Conservation (phyloP, 2,797 vertebrate species). For the Amphiprion clarkii region DNA sequence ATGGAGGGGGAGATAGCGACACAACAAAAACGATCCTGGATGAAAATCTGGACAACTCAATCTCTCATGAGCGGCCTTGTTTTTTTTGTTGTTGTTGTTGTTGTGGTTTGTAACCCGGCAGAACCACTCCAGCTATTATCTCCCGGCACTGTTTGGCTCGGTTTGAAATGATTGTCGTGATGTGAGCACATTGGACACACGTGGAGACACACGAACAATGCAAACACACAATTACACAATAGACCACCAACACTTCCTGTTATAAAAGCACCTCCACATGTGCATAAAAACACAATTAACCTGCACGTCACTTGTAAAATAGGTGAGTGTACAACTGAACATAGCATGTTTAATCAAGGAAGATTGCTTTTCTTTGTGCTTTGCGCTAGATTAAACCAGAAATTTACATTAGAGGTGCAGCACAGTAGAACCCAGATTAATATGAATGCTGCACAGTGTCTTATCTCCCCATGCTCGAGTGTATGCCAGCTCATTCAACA, state of each 20-base stretch:
- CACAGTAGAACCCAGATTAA: constrained; percentile 54
- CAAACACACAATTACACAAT: neutral
- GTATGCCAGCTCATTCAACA: constrained; percentile 68
- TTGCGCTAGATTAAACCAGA: constrained; percentile 37
- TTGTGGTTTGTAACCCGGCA: constrained; percentile 20
- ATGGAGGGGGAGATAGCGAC: constrained; percentile 32
- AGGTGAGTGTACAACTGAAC: constrained; percentile 3
- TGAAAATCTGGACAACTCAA: constrained; percentile 31
- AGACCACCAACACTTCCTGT: neutral
- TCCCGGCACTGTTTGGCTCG: constrained; percentile 7
- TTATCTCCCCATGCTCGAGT: constrained; percentile 60
- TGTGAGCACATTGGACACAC: constrained; percentile 31
- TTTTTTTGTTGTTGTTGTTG: neutral
- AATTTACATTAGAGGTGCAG: constrained; percentile 46
- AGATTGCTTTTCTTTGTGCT: constrained; percentile 28
- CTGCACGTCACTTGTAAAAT: constrained; percentile 26
- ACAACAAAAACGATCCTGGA: constrained; percentile 33
- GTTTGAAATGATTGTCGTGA: constrained; percentile 20
- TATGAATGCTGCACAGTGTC: constrained; percentile 46
- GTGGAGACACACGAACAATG: too few species aligned
- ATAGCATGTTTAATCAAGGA: constrained; percentile 29
- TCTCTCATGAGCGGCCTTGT: constrained; percentile 26
- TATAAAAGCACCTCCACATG: neutral
- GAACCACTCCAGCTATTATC: constrained; percentile 14
- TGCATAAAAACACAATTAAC: constrained; percentile 32